Conservation (phyloP, 2,888 invertebrate genomes). For the Diarsia brunnea region DNA sequence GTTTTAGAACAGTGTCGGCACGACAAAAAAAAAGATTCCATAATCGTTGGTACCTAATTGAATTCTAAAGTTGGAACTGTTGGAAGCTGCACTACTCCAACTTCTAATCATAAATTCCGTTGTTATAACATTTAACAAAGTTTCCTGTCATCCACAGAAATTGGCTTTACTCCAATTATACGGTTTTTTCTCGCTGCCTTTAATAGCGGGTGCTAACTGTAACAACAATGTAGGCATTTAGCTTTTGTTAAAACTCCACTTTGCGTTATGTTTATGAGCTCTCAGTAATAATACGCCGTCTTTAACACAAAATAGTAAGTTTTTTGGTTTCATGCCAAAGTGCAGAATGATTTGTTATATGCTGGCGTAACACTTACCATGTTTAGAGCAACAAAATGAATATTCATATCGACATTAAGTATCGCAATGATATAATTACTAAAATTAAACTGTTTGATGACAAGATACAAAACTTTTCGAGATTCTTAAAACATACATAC, state of each 20-base stretch:
- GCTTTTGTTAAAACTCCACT: slow-evolving; percentile 66
- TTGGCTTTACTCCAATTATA: slow-evolving; percentile 77
- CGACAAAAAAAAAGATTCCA: slow-evolving; percentile 64
- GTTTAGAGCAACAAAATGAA: slow-evolving; percentile 53
- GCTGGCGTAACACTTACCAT: slow-evolving; percentile 51
- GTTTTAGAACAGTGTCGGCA: slow-evolving; percentile 51
- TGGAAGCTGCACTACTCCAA: slow-evolving; percentile 72
- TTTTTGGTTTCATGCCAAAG: slow-evolving; percentile 69
- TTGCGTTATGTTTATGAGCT: slow-evolving; percentile 66
- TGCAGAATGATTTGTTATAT: slow-evolving; percentile 65
- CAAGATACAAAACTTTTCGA: neutral
- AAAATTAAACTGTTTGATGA: slow-evolving; percentile 11
- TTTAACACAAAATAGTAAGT: slow-evolving; percentile 65
- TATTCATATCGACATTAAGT: slow-evolving; percentile 50
- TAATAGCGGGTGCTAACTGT: slow-evolving; percentile 71
- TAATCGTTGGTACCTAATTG: slow-evolving; percentile 75
- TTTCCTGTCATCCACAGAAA: slow-evolving; percentile 82
- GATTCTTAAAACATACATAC: neutral
- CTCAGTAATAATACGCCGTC: slow-evolving; percentile 61
- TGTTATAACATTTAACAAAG: slow-evolving; percentile 82
- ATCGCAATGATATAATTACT: slow-evolving; percentile 7
- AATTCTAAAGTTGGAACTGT: slow-evolving; percentile 75
- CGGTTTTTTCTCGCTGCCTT: slow-evolving; percentile 66
- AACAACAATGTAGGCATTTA: slow-evolving; percentile 70
- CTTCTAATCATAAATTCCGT: slow-evolving; percentile 81